Evolutionary conservation across 1,140 invertebrate genomes (phyloP), one percentile per base, ranked within the genome.

Genomic region (Drosophila sulfurigaster): DNA sequence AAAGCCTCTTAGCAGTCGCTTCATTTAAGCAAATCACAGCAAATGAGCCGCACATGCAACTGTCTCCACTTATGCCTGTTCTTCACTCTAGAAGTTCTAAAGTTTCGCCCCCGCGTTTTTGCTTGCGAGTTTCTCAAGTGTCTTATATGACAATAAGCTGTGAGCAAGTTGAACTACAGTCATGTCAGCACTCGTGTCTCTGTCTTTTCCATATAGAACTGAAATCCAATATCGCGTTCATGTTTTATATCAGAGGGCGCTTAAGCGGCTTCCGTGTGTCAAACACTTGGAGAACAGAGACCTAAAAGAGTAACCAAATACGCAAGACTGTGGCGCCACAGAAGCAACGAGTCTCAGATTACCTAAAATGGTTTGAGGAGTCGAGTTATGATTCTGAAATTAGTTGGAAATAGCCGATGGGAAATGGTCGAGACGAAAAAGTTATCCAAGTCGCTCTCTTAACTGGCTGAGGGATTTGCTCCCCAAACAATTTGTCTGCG

Each of bases 181-280:
- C 43, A 13, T 73, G 25, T 41, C 28, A 15, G 4, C 48, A 41
- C 60, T 64, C 15, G 11, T 59, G 38, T 56, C 48, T 25, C 28
- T 41, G 6, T 7, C 7, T 38, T 32, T 8, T 32, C 30, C 7
- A 32, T 32, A 52, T 30, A 56, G 11, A 28, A 28, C 11, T 74
- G 71, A 46, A 69, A 74, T 32, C 57, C 65, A 54, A 69, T 69
- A 63, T 49, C 35, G 3, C 13, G 13, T 46, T 60, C 48, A 68
- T 68, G 43, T 69, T 41, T 41, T 13, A 49, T 45, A 48, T 62
- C 43, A 38, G 41, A 56, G 51, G 46, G 73, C 68, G 76, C 70
- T 76, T 88, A 78, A 86, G 82, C 82, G 82, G 82, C 82, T 86
- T 86, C 81, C 67, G 82, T 72, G 75, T 54, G 79, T 83, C 73